These are phyloP conservation scores for Heliocidaris erythrogramma DNA, from an alignment of 35 echinoderm and acorn worm species.

Conservation along the genomic window DNA sequence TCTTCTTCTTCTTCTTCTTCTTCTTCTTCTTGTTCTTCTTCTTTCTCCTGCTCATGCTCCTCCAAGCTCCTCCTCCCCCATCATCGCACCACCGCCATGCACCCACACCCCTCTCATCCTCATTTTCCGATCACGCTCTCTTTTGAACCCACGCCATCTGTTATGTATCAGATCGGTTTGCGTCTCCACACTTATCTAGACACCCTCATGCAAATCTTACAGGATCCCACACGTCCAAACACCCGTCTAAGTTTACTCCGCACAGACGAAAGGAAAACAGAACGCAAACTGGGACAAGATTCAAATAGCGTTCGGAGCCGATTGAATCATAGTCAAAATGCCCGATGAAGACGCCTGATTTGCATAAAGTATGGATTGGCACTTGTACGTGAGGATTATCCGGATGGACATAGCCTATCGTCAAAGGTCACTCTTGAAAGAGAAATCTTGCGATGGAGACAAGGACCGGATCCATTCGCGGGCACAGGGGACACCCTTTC, in stretches of 20 bases:
- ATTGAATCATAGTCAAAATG: not conserved
- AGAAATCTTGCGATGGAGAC: not conserved
- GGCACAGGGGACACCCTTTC: no score
- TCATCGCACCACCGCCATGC: no score
- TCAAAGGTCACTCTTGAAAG: not conserved
- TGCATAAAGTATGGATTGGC: not conserved
- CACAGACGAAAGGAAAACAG: not conserved
- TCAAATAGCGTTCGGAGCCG: not conserved
- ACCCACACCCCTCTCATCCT: no score
- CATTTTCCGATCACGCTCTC: not conserved
- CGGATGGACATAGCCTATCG: not conserved
- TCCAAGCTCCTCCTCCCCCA: no score
- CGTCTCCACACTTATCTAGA: not conserved
- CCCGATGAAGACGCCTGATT: not conserved
- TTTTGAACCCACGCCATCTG: not conserved
- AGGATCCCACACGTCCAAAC: not conserved
- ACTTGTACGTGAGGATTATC: not conserved
- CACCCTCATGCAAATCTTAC: not conserved
- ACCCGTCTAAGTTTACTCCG: not conserved
- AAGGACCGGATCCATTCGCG: no score
- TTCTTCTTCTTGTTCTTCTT: no score
- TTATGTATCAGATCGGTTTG: slow-evolving; percentile 3
- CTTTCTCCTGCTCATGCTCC: no score
- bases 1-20: no score
- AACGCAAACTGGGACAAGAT: not conserved